Conservation (phyloP, 1,140 invertebrate genomes). For the Tetramorium simillimum region DNA sequence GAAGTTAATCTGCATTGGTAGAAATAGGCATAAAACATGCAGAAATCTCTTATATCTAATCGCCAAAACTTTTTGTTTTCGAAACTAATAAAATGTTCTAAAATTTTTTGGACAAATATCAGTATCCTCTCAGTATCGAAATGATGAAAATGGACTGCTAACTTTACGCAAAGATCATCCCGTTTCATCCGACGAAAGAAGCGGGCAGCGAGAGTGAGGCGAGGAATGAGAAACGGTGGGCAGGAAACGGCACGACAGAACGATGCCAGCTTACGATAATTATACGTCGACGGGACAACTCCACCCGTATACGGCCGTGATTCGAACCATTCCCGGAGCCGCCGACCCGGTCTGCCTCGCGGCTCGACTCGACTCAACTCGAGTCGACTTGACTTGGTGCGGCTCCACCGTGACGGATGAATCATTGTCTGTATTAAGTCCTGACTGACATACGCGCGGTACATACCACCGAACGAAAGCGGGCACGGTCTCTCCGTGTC, state of each 20-base stretch:
- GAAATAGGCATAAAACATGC: no score
- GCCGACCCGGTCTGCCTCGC: constrained; percentile 50
- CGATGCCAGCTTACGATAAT: constrained; percentile 57
- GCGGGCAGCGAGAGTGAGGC: constrained; percentile 13
- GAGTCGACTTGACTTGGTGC: constrained; percentile 21
- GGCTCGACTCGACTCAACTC: constrained; percentile 36
- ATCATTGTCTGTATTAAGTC: constrained; percentile 60
- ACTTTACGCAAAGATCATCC: background rate
- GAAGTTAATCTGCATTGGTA: no score
- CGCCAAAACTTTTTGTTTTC: background rate
- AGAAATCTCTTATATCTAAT: background rate
- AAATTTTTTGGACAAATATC: background rate
- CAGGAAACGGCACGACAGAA: constrained; percentile 48
- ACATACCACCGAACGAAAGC: constrained; percentile 29
- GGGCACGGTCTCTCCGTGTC: background rate
- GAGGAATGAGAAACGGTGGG: constrained; percentile 53
- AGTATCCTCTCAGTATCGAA: background rate
- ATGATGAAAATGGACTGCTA: background rate
- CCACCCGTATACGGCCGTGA: constrained; percentile 58
- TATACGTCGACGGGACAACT: constrained; percentile 62
- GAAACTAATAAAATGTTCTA: background rate
- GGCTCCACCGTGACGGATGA: constrained; percentile 52
- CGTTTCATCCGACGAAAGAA: constrained; percentile 25
- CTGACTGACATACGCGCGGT: constrained; percentile 51
- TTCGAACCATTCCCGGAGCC: constrained; percentile 57